Conservation (phyloP, 2,113 vertebrate species). For the Salvator merianae region DNA sequence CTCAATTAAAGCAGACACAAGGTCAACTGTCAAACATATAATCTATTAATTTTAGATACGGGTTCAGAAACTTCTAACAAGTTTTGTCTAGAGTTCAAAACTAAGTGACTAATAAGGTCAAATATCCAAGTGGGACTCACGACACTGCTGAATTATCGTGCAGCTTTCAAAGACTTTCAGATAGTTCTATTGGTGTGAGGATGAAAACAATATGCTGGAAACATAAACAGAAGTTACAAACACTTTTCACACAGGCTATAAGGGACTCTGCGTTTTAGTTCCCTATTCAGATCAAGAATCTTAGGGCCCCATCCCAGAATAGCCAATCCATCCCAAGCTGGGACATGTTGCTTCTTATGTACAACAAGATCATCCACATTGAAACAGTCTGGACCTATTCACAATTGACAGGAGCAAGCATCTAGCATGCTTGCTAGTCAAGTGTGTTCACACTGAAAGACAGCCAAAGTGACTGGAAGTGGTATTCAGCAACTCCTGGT, state of each 20-base stretch:
- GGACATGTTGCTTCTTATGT: no score
- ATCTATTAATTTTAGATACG: constrained; percentile 46
- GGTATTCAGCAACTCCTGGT: no score
- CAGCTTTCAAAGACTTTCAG: constrained; percentile 45
- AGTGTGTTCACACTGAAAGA: no score
- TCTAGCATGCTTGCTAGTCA: no score
- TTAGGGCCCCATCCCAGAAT: no score
- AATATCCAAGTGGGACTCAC: constrained; percentile 45
- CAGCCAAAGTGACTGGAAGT: no score
- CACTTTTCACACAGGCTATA: not conserved
- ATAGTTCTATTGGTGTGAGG: constrained; percentile 29
- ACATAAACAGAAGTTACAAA: not conserved
- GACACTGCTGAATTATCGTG: constrained; percentile 27
- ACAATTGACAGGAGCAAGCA: no score
- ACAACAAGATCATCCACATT: no score
- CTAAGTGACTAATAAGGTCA: constrained; percentile 43
- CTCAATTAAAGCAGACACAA: constrained; percentile 13
- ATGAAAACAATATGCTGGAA: constrained; percentile 17
- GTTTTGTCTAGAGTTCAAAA: constrained; percentile 42
- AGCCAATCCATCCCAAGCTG: no score
- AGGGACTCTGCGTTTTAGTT: no score
- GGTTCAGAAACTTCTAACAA: constrained; percentile 42
- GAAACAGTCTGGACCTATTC: no score
- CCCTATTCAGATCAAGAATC: no score
- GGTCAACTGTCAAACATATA: constrained; percentile 18